Evolutionary conservation across 1,140 invertebrate species (phyloP), one percentile per base, ranked within the genome.

Genomic region (Zaprionus capensis): DNA sequence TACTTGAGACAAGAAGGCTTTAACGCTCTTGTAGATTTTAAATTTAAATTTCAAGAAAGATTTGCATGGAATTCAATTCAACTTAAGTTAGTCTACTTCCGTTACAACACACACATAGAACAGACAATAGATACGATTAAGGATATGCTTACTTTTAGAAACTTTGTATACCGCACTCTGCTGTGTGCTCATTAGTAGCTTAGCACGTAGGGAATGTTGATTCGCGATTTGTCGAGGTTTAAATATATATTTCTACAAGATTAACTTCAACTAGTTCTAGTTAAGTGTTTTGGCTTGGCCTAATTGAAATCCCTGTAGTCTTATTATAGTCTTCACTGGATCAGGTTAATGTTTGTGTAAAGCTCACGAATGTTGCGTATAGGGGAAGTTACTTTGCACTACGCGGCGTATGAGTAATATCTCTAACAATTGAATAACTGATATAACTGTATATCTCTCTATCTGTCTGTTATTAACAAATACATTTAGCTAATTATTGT

Each of bases 141-240:
- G 53, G 62, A 20, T 70, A 81, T 80, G 83, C 83, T 87, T 87
- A 87, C 83, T 74, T 87, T 87, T 75, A 72, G 80, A 80, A 82
- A 75, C 76, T 69, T 86, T 78, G 51, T 67, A 58, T 73, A 69
- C 75, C 69, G 64, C 46, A 65, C 71, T 70, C 59, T 69, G 71
- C 57, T 51, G 15, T 31, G 7, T 36, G 46, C 41, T 59, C 62
- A 22, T 24, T 20, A 49, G 51, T 49, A 55, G 63, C 28, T 71
- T 71, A 41, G 56, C 36, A 51, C 55, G 55, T 20, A 34, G 46
- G 46, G n/a, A 49, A 63, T 53, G 49, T 67, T 64, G 20, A 6
- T 51, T 20, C 14, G 22, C 9, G 41, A 59, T 36, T 63, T 71
- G 56, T 67, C 34, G 41, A 46, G 31, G 24, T 57, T 63, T 59